phyloP scores from a whole-genome alignment of 2,113 vertebrate genomes.

The Scatophagus argus region DNA sequence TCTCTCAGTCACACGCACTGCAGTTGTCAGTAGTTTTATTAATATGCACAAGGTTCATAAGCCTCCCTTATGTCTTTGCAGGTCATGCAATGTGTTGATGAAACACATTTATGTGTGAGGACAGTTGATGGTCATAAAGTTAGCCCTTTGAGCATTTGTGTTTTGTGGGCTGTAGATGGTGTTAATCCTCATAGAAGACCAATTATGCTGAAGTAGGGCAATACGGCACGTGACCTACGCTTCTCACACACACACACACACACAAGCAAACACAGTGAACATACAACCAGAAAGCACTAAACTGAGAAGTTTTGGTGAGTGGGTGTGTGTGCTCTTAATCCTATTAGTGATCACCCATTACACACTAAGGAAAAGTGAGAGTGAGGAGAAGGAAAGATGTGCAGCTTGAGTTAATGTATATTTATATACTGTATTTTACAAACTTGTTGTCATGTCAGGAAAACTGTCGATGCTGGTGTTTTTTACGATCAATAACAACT shows the following conservation, averaged over 20 bases:
- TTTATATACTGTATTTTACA: slow-evolving; percentile 12
- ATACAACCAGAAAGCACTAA: slow-evolving; percentile 35
- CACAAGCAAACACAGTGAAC: slow-evolving; percentile 12
- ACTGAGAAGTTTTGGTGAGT: slow-evolving; percentile 36
- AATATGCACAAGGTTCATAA: slow-evolving; percentile 3
- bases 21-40: slow-evolving; percentile 12
- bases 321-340: slow-evolving; percentile 59
- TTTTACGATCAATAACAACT: slow-evolving; percentile 14
- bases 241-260: slow-evolving; percentile 39
- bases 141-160: slow-evolving; percentile 24
- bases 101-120: slow-evolving; percentile 44
- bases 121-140: slow-evolving; percentile 8
- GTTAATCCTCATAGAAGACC: slow-evolving; percentile 58
- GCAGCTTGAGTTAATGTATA: neutral
- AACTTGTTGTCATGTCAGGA: neutral
- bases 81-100: slow-evolving; percentile 53
- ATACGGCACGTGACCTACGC: slow-evolving; percentile 42
- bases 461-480: neutral
- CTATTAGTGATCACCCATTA: slow-evolving; percentile 61
- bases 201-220: slow-evolving; percentile 64
- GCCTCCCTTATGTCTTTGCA: neutral
- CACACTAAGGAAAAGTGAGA: slow-evolving; percentile 23
- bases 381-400: neutral
- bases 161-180: slow-evolving; percentile 8
- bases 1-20: slow-evolving; percentile 9